Evolutionary conservation across 2,113 vertebrate genomes (phyloP).

Genomic region (Thermophis baileyi): DNA sequence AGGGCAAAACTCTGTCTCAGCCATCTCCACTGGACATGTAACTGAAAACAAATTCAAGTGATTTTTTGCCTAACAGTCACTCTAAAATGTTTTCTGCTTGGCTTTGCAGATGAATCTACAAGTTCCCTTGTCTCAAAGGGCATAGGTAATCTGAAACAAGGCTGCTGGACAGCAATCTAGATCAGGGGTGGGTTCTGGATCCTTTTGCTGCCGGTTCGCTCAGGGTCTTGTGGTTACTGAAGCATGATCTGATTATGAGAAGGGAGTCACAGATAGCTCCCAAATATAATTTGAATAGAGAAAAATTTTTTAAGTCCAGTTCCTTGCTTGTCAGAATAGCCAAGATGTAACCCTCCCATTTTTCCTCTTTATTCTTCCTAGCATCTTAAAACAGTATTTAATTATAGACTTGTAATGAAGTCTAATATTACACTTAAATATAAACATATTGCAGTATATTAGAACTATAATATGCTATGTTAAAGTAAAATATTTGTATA

Average conservation of each 20-base stretch:
- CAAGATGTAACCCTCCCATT: not conserved
- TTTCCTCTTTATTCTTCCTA: too few species aligned
- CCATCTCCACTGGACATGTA: not conserved
- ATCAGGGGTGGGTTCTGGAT: too few species aligned
- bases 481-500: not conserved
- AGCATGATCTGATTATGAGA: not conserved
- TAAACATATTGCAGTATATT: not conserved
- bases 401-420: not conserved
- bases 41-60: not conserved
- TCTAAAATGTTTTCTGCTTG: not conserved
- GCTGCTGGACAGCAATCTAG: not conserved
- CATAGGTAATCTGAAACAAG: not conserved
- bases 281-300: not conserved
- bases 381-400: too few species aligned
- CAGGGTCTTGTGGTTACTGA: not conserved
- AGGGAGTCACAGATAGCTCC: not conserved
- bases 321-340: not conserved
- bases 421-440: not conserved
- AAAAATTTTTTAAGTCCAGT: not conserved
- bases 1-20: not conserved
- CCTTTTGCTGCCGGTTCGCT: too few species aligned
- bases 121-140: not conserved
- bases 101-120: not conserved
- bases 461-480: not conserved
- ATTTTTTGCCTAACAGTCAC: not conserved